phyloP scores from a whole-genome alignment of 2,797 vertebrate genomes.

The Sebastes iracundus region DNA sequence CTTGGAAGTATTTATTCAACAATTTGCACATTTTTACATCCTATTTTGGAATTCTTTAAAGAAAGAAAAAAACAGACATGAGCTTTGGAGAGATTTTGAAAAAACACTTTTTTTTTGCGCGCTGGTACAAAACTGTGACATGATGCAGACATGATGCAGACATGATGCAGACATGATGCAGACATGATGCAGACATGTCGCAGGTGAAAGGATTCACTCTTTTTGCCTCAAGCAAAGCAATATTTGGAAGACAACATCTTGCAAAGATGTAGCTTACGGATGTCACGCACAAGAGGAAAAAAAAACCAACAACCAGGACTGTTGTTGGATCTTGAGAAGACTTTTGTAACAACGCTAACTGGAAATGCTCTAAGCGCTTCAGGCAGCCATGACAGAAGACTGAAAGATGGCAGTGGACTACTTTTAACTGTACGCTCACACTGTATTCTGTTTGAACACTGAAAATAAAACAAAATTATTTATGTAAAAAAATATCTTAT shows the following conservation, averaged over 20 bases:
- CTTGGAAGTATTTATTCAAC: constrained; percentile 77
- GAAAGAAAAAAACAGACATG: constrained; percentile 10
- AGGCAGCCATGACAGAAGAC: constrained; percentile 19
- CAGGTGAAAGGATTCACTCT: constrained; percentile 64
- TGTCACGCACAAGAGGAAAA: constrained; percentile 1
- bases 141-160: constrained; percentile 4
- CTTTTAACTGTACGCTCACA: constrained; percentile 86
- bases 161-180: constrained; percentile 38
- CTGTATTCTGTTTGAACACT: constrained; percentile 91
- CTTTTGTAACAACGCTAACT: constrained; percentile 27
- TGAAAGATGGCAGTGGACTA: constrained; percentile 60
- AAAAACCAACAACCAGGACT: not conserved
- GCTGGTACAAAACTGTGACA: constrained; percentile 69
- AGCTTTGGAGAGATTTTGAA: constrained; percentile 15
- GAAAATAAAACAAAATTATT: constrained; percentile 86
- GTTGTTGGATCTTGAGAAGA: constrained; percentile 19
- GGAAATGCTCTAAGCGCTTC: constrained; percentile 48
- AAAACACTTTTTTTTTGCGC: constrained; percentile 18
- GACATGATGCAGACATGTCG: constrained; percentile 28
- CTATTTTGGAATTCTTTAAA: constrained; percentile 58
- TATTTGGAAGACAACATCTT: constrained; percentile 7
- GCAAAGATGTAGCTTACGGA: constrained; percentile 22
- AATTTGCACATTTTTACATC: constrained; percentile 89
- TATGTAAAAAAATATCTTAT: constrained; percentile 84
- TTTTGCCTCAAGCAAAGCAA: constrained; percentile 20